These are phyloP conservation scores for Drosophila nr. fundita DNA, from an alignment of 2,888 invertebrate species.

Conservation along the genomic window DNA sequence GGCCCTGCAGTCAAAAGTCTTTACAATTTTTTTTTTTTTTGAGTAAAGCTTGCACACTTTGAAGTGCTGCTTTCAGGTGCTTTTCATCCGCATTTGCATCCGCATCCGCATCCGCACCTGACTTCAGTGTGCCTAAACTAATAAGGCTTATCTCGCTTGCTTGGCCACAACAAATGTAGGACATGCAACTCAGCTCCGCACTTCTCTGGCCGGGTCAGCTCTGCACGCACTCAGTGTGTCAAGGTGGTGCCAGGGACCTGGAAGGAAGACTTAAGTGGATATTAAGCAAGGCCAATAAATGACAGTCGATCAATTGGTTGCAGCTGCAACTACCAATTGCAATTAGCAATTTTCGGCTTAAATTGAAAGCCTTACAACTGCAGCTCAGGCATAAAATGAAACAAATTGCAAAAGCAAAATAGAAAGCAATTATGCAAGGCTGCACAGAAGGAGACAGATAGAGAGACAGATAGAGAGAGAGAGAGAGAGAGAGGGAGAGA, in stretches of 20 bases:
- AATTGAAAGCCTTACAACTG: constrained; percentile 77
- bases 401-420: constrained; percentile 49
- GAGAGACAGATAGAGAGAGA: constrained; percentile 5
- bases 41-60: constrained; percentile 15
- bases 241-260: constrained; percentile 40
- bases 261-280: constrained; percentile 4
- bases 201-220: not conserved
- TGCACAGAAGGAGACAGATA: not conserved
- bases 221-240: constrained; percentile 53
- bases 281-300: constrained; percentile 15
- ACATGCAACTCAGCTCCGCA: constrained; percentile 5
- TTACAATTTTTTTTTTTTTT: constrained; percentile 42
- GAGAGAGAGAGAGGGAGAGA: not conserved
- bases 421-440: constrained; percentile 7
- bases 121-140: constrained; percentile 62
- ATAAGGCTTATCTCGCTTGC: constrained; percentile 72
- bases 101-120: constrained; percentile 10
- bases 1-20: constrained; percentile 39
- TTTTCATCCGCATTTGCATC: constrained; percentile 41
- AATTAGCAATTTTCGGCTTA: constrained; percentile 75
- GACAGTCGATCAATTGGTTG: constrained; percentile 24
- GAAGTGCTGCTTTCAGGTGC: constrained; percentile 38
- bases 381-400: constrained; percentile 70
- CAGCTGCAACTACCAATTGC: constrained; percentile 52
- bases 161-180: constrained; percentile 44